Conservation (phyloP, 2,888 invertebrate species). For the Hofmannophila pseudospretella region DNA sequence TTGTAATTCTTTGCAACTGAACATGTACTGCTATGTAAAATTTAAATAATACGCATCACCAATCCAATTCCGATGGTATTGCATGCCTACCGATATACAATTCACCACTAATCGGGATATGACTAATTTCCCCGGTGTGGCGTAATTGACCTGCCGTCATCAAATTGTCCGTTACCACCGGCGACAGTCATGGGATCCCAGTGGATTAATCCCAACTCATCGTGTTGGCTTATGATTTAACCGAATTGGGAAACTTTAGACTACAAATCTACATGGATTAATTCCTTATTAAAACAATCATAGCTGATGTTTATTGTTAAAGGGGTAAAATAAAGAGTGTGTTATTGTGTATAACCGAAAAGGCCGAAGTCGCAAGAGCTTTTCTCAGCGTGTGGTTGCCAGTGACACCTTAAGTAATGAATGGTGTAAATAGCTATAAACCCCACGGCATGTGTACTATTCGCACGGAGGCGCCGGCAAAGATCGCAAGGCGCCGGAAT, state of each 20-base stretch:
- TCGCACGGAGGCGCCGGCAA: constrained; percentile 4
- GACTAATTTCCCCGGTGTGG: constrained; percentile 21
- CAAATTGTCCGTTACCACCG: constrained; percentile 30
- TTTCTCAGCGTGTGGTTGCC: too few relatives aligned
- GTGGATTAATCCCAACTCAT: constrained; percentile 26
- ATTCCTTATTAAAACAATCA: too few relatives aligned
- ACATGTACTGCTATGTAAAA: too few relatives aligned
- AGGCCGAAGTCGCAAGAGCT: too few relatives aligned
- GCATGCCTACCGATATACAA: background rate
- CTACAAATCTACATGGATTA: too few relatives aligned
- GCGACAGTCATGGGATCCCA: constrained; percentile 18
- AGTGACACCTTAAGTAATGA: constrained; percentile 39
- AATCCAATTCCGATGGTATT: background rate
- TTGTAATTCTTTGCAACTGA: too few relatives aligned
- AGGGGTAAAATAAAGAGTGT: too few relatives aligned
- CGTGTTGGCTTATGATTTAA: constrained; percentile 5
- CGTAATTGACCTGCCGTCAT: constrained; percentile 32
- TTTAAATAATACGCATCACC: too few relatives aligned
- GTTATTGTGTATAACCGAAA: too few relatives aligned
- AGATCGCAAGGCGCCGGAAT: constrained; percentile 11
- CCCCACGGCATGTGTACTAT: constrained; percentile 12
- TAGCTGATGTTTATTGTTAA: too few relatives aligned
- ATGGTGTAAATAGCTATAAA: constrained; percentile 29
- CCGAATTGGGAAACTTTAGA: background rate
- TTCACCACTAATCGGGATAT: constrained; percentile 13